These are phyloP conservation scores for Neodontobutis hainanensis DNA, from an alignment of 2,113 vertebrate genomes.

Conservation along the genomic window DNA sequence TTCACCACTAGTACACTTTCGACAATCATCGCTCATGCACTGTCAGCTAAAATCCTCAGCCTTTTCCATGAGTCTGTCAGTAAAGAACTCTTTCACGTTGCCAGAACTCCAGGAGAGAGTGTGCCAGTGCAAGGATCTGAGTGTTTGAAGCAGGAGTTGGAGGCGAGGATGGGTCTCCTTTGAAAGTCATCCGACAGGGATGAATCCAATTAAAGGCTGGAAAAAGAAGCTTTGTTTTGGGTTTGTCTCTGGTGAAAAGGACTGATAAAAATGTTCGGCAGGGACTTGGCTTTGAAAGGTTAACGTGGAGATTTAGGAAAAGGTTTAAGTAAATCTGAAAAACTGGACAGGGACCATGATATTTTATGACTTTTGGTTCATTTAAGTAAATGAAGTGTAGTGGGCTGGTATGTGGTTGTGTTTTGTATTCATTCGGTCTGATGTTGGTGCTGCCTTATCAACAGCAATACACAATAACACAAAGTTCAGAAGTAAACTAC, in stretches of 20 bases:
- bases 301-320: neutral
- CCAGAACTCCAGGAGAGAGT: neutral
- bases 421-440: no score
- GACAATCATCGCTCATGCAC: slow-evolving; percentile 20
- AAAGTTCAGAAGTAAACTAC: no score
- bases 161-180: slow-evolving; percentile 23
- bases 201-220: slow-evolving; percentile 57
- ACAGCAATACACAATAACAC: no score
- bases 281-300: slow-evolving; percentile 17
- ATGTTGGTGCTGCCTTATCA: no score
- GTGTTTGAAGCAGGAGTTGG: slow-evolving; percentile 47
- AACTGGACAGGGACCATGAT: neutral
- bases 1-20: slow-evolving; percentile 8
- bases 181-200: slow-evolving; percentile 27
- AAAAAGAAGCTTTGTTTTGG: slow-evolving; percentile 27
- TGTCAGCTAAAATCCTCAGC: slow-evolving; percentile 35
- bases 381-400: neutral
- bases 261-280: slow-evolving; percentile 10
- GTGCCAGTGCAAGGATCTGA: neutral
- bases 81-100: neutral
- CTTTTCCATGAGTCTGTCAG: slow-evolving; percentile 3
- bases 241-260: slow-evolving; percentile 19
- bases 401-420: no score
- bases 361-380: neutral
- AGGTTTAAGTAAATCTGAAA: neutral